These are phyloP conservation scores for Bilobella aurantiaca DNA, from an alignment of 1,140 invertebrate genomes.

Conservation along the genomic window DNA sequence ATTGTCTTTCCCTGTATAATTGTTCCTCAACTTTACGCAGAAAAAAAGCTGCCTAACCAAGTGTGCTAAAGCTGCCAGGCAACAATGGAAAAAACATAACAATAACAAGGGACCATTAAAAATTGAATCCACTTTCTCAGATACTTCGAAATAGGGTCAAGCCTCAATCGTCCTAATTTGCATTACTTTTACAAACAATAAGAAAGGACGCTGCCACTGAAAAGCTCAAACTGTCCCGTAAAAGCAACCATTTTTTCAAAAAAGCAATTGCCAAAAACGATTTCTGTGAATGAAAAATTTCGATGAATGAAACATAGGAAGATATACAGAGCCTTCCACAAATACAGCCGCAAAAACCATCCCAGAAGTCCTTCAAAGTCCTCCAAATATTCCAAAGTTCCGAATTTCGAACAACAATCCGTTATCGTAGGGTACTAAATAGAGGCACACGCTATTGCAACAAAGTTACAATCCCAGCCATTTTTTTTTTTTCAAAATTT, in stretches of 20 bases:
- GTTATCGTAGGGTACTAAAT: too few relatives aligned
- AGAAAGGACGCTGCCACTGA: neutral
- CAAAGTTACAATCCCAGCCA: too few relatives aligned
- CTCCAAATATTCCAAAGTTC: too few relatives aligned
- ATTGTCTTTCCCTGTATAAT: neutral
- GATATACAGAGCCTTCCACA: too few relatives aligned
- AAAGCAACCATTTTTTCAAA: neutral
- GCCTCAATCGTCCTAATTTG: too few relatives aligned
- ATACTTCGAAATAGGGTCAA: neutral
- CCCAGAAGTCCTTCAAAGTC: too few relatives aligned
- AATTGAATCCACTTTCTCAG: neutral
- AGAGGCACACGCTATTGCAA: too few relatives aligned
- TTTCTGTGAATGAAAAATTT: neutral
- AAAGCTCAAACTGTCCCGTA: neutral
- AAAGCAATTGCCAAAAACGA: neutral
- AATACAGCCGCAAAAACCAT: too few relatives aligned
- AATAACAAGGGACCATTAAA: neutral
- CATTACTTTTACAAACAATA: neutral
- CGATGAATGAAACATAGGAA: too few relatives aligned
- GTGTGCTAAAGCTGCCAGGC: neutral
- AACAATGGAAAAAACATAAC: neutral
- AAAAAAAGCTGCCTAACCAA: neutral
- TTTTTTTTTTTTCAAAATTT: too few relatives aligned
- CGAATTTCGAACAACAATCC: too few relatives aligned
- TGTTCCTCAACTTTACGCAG: neutral